A percentile compares a stretch with the other conserved stretches of the same genome.
Evolutionary conservation across 1,140 invertebrate species (phyloP).

Genomic region (Halyomorpha halys): DNA sequence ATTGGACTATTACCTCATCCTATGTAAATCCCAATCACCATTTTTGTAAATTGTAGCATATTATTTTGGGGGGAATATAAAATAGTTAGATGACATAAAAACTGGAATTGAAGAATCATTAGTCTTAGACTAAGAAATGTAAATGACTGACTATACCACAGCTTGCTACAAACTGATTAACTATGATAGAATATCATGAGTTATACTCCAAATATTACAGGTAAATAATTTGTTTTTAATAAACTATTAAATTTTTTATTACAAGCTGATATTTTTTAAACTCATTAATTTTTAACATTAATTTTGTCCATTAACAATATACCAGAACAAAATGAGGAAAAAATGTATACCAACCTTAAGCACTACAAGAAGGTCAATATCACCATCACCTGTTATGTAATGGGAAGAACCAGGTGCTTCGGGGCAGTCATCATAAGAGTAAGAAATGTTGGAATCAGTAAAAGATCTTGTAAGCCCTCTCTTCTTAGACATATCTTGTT

Average conservation of each 20-base stretch:
- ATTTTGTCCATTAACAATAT: too few relatives aligned
- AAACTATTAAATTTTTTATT: background rate
- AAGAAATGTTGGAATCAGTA: constrained; percentile 90
- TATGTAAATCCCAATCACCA: too few relatives aligned
- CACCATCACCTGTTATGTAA: constrained; percentile 91
- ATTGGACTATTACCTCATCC: too few relatives aligned
- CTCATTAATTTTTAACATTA: too few relatives aligned
- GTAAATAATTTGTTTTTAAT: background rate
- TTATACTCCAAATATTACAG: background rate
- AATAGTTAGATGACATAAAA: too few relatives aligned
- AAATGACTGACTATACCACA: too few relatives aligned
- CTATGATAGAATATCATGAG: background rate
- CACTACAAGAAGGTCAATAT: constrained; percentile 83
- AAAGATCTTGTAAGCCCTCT: constrained; percentile 71
- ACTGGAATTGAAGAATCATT: too few relatives aligned
- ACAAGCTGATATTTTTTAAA: background rate
- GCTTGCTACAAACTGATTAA: too few relatives aligned
- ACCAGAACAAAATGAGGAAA: background rate
- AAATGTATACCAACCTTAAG: constrained; percentile 52
- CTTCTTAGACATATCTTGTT: constrained; percentile 35
- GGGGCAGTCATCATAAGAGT: constrained; percentile 61
- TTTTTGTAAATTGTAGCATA: too few relatives aligned
- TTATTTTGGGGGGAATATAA: too few relatives aligned
- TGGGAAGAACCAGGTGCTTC: constrained; percentile 80
- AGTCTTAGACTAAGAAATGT: too few relatives aligned